phyloP scores from a whole-genome alignment of 2,113 vertebrate species.

The Tichodroma muraria region DNA sequence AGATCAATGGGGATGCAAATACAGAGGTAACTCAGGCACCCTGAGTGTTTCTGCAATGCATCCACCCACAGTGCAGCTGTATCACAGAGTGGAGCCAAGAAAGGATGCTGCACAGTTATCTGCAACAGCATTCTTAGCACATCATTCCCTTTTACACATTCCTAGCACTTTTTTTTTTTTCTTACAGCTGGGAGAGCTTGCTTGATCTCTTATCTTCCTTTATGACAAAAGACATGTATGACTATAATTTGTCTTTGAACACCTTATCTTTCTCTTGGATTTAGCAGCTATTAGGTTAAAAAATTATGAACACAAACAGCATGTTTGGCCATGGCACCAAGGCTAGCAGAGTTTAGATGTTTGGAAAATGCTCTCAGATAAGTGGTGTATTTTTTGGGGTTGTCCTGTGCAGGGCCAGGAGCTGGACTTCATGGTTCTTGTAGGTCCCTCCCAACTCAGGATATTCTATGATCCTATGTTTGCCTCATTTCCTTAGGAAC shows the following conservation, averaged over 20 bases:
- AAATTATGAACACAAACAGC: neutral
- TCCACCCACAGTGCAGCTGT: neutral
- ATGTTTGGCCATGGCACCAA: neutral
- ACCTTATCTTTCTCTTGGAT: neutral
- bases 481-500: neutral
- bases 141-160: neutral
- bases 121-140: neutral
- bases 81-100: neutral
- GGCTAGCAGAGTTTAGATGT: neutral
- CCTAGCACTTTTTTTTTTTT: neutral
- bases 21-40: neutral
- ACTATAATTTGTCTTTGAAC: neutral
- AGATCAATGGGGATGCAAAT: neutral
- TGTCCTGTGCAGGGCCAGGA: neutral
- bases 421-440: neutral
- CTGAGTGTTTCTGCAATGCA: neutral
- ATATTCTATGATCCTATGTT: neutral
- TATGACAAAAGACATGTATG: neutral
- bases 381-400: neutral
- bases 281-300: neutral
- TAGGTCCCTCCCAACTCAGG: neutral
- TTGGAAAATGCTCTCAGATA: neutral
- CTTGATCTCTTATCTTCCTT: neutral
- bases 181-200: neutral
- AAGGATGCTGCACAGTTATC: neutral